Evolutionary conservation across 1,140 invertebrate genomes (phyloP), one percentile per base, ranked within the genome.

Genomic region (Linepithema humile): DNA sequence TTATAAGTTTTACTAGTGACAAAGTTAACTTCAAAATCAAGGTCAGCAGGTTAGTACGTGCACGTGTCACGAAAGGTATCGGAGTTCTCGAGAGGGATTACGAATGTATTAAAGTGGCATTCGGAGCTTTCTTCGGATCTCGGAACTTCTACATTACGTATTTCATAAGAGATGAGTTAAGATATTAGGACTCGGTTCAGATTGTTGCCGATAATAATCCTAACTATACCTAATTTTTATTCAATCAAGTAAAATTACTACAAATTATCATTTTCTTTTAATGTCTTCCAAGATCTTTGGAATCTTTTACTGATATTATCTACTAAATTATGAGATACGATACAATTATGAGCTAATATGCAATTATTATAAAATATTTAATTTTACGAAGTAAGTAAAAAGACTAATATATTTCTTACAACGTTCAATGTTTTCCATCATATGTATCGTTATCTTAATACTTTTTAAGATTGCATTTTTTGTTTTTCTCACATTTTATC

Each of bases 91-190:
- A 45, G 17, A 35, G 48, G 20, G 69, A 75, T 75, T 75, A 75
- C n/a, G 26, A 75, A 60, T 75, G 38, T 75, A 75, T 75, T 62
- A 62, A 73, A 60, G 26, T 45, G 55, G 26, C 38, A 75, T 23
- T 73, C 50, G n/a, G 10, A 45, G 23, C 40, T 32, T 32, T 29
- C 55, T 32, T 45, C n/a, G 26, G 55, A 60, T 32, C 23, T 57
- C 50, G 17, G 23, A 62, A 75, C 72, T 75, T 75, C 6, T 29
- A 75, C 12, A 62, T 75, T 75, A 75, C n/a, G 38, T 75, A 45
- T 62, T 48, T 75, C 26, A 62, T 75, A 75, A 75, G 53, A 75
- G 62, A 75, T 60, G 38, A 62, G n/a, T 38, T 17, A 29, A 26
- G 9, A 59, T 0, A 12, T 17, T 75, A 60, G n/a, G n/a, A n/a